A percentile compares a stretch with the other conserved stretches of the same genome.
Conservation (phyloP, 2,113 vertebrate species). For the Vimba vimba region DNA sequence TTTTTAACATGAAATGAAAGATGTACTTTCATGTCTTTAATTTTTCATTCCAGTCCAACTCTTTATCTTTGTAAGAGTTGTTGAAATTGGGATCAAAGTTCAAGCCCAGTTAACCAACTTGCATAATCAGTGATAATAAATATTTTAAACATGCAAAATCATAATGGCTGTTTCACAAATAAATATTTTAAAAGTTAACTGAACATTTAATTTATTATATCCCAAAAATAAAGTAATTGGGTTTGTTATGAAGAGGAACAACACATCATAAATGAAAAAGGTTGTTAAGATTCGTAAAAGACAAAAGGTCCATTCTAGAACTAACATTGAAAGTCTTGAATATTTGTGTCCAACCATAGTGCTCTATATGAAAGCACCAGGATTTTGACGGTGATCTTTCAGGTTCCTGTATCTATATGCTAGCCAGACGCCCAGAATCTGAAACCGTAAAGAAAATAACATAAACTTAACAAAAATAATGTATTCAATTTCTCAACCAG, state of each 20-base stretch:
- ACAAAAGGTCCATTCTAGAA: neutral
- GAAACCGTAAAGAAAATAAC: conserved; percentile 58
- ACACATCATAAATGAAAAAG: neutral
- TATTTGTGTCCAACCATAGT: neutral
- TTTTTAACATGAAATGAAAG: neutral
- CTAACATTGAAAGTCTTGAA: neutral
- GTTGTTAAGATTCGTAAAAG: neutral
- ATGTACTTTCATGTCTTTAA: neutral
- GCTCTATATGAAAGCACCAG: conserved; percentile 82
- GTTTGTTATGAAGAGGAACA: neutral
- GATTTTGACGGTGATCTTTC: conserved; percentile 90
- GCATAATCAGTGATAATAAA: neutral
- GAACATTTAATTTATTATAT: neutral
- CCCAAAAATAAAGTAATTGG: neutral
- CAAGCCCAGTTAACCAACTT: conserved; percentile 4
- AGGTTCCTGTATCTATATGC: conserved; percentile 92
- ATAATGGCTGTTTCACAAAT: conserved; percentile 1
- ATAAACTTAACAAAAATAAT: neutral
- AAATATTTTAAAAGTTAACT: neutral
- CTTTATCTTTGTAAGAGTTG: conserved; percentile 23
- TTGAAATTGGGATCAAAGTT: conserved; percentile 16
- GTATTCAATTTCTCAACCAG: neutral
- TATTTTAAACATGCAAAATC: neutral
- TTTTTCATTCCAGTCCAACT: neutral
- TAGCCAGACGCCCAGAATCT: conserved; percentile 96